Evolutionary conservation across 2,888 invertebrate species (phyloP), one percentile per base, ranked within the genome.

Genomic region (Caenorhabditis parvicauda): DNA sequence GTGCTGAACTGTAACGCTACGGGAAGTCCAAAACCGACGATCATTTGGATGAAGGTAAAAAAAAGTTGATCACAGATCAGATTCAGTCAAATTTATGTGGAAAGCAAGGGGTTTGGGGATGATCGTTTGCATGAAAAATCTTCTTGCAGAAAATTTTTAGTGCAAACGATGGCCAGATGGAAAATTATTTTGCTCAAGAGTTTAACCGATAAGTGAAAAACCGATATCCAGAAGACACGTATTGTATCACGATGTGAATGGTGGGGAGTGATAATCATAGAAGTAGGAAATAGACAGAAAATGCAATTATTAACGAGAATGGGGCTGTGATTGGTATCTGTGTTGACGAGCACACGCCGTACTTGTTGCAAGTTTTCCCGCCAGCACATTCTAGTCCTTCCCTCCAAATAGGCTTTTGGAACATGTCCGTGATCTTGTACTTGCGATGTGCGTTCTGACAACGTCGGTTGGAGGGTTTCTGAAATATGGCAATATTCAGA

Each of bases 1-100:
- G 82, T 83, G 42, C 75, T 88, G 17, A 84, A 85, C 0, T 88
- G 88, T 78, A 65, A 77, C 0, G 84, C 83, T 0, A 65, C 66
- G 4, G 87, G 86, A 0, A 75, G 81, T 0, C 87, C 88, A 0
- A 41, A 68, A 1, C 87, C 87, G 0, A 64, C 70, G 0, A 77
- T 87, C 3, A 71, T 71, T 1, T 88, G 88, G 88, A 65, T 76
- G 1, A 81, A 82, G 76, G 82, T 82, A 25, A 54, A 64, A n/a
- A n/a, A n/a, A n/a, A n/a, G 42, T 17, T 19, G n/a, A n/a, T 43
- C 24, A 5, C 4, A 43, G 43, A 2, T 4, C n/a, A 24, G 24
- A 4, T 6, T 43, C 21, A 28, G 41, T 14, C n/a, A 49, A 39
- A 38, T 9, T 32, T 32, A 32, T n/a, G n/a, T n/a, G n/a, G n/a